phyloP scores from a whole-genome alignment of 2,888 invertebrate species.

The Apeira syringaria region DNA sequence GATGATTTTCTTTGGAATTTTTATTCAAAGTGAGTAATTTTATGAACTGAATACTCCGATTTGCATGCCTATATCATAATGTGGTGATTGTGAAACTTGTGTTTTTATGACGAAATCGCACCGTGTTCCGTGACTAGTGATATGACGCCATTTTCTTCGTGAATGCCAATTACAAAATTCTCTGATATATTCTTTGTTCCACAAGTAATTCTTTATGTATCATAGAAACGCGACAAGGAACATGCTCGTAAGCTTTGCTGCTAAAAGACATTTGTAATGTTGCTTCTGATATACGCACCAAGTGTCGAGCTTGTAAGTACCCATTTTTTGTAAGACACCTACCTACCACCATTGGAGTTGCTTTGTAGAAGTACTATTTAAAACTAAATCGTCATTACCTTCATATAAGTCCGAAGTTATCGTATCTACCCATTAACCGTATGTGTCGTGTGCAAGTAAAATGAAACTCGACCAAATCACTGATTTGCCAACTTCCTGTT shows the following conservation, averaged over 20 bases:
- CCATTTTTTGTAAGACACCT: conserved; percentile 74
- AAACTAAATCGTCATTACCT: too few species aligned
- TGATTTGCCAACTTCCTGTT: conserved; percentile 16
- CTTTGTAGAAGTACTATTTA: too few species aligned
- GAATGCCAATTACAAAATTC: conserved; percentile 81
- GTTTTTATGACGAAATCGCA: conserved; percentile 77
- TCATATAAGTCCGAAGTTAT: too few species aligned
- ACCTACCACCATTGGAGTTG: conserved; percentile 59
- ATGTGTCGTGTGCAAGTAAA: conserved; percentile 10
- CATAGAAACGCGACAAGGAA: not conserved
- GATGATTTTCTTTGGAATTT: conserved; percentile 83
- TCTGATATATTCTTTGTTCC: conserved; percentile 40
- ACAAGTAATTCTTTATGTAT: conserved; percentile 54
- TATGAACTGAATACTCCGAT: conserved; percentile 53
- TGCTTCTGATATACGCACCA: conserved; percentile 29
- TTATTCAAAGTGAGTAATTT: conserved; percentile 82
- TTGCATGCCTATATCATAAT: conserved; percentile 55
- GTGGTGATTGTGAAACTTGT: conserved; percentile 64
- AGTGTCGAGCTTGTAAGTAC: conserved; percentile 42
- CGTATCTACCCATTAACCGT: too few species aligned
- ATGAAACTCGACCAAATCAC: not conserved
- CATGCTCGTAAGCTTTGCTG: conserved; percentile 4
- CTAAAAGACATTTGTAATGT: conserved; percentile 2
- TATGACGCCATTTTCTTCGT: conserved; percentile 85
- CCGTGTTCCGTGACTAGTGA: conserved; percentile 83